Evolutionary conservation across 2,888 invertebrate genomes (phyloP), one percentile per base, ranked within the genome.

Genomic region (Platerodrilus igneus): DNA sequence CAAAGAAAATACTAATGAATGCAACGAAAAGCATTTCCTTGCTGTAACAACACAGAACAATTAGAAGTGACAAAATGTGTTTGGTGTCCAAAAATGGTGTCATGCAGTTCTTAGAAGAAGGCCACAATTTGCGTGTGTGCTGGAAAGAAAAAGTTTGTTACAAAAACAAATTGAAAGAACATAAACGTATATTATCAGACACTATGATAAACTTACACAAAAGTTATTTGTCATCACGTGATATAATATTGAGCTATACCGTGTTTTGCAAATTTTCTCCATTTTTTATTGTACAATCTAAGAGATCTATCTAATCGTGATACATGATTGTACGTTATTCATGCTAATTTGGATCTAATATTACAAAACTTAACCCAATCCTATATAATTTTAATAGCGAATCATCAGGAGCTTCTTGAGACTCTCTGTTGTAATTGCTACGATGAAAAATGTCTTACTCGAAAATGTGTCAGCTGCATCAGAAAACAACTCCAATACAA

Each of bases 321-420:
- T 3, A 29, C 18, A 3, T 29, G 29, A n/a, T 3, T 18, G 3
- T 29, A 18, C 18, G 11, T 18, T 18, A n/a, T 3, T 3, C 29
- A 29, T 9, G 29, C 17, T 2, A 29, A 29, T 18, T 6, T 29
- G 2, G 15, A 14, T 15, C 10, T 3, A 2, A 13, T 15, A 4
- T 6, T 22, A 41, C 52, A 20, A 8, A 9, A 11, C n/a, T 20
- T 30, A 28, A 4, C 48, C 48, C 37, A 54, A 52, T 17, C 56
- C 56, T 34, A 55, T 52, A 51, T 21, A 8, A 9, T 31, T 31
- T 4, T 20, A 20, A 31, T 9, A 5, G 7, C 5, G 6, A 19
- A 19, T 7, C 20, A 10, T 10, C 10, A 11, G 10, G 7, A 11
- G 3, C 4, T 6, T n/a, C 20, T 31, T 6, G 13, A 19, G 10